Conservation (phyloP, 1,140 invertebrate species). For the Eueides isabella region DNA sequence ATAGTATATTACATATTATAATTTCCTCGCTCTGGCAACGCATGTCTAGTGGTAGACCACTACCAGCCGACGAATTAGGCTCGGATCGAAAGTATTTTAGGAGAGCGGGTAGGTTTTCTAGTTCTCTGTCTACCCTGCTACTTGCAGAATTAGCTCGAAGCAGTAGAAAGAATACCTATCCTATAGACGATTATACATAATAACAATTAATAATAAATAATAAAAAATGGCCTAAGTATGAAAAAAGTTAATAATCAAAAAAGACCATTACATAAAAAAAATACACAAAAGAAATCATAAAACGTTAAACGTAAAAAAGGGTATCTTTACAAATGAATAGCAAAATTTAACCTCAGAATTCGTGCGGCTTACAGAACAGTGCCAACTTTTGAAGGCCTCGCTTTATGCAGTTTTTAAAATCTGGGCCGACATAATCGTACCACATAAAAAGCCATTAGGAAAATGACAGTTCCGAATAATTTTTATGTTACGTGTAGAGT, state of each 20-base stretch:
- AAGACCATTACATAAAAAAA: neutral
- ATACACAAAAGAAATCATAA: neutral
- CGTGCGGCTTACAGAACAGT: conserved; percentile 6
- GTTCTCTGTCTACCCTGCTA: no score
- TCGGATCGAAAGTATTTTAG: no score
- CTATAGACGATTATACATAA: neutral
- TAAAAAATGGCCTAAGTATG: neutral
- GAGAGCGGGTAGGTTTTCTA: no score
- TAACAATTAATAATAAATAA: neutral
- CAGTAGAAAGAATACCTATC: no score
- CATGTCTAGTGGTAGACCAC: no score
- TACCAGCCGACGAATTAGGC: no score
- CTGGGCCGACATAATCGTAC: conserved; percentile 22
- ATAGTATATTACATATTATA: no score
- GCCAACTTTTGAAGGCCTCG: conserved; percentile 7
- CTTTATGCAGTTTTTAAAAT: conserved; percentile 12
- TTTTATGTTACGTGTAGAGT: conserved; percentile 35
- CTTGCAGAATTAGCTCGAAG: no score
- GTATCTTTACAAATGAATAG: neutral
- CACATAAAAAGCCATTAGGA: conserved; percentile 39
- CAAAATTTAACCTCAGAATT: conserved; percentile 6
- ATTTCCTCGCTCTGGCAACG: no score
- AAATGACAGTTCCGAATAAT: conserved; percentile 41
- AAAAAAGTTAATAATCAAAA: neutral
- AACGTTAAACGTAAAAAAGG: conserved; percentile 1